phyloP scores from a whole-genome alignment of 2,113 vertebrate species.

The Orientallactaga bullata region DNA sequence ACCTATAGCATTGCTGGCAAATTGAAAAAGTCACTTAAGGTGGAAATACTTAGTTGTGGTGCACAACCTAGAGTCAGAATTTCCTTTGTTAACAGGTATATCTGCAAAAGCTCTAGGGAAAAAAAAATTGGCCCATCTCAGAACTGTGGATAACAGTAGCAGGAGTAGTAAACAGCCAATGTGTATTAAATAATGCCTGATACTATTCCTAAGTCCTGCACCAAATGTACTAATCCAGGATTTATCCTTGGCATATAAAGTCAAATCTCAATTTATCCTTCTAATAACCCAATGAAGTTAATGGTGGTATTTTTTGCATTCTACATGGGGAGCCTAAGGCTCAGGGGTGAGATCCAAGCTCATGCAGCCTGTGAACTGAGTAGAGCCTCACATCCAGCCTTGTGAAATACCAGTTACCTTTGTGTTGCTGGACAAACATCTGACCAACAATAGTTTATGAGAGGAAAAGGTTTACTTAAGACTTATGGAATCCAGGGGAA shows the following conservation, averaged over 20 bases:
- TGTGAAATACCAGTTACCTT: no score
- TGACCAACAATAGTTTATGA: no score
- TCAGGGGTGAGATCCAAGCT: not conserved
- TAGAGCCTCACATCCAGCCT: not conserved
- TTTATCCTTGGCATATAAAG: not conserved
- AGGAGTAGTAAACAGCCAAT: not conserved
- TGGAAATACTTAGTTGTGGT: not conserved
- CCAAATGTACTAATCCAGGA: not conserved
- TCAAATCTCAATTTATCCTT: not conserved
- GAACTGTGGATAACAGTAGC: not conserved
- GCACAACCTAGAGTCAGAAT: not conserved
- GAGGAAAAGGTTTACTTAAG: no score
- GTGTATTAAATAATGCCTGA: not conserved
- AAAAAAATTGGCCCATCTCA: not conserved
- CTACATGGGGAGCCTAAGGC: not conserved
- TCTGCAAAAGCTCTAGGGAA: not conserved
- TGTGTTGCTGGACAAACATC: no score
- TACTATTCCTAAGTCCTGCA: not conserved
- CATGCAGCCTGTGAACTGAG: not conserved
- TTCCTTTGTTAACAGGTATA: not conserved
- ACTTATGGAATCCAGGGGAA: no score
- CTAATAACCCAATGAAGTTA: not conserved
- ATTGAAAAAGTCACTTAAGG: not conserved
- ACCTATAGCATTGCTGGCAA: not conserved
- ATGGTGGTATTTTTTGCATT: not conserved